Conservation (phyloP, 2,888 invertebrate species). For the Caenorhabditis doughertyi region DNA sequence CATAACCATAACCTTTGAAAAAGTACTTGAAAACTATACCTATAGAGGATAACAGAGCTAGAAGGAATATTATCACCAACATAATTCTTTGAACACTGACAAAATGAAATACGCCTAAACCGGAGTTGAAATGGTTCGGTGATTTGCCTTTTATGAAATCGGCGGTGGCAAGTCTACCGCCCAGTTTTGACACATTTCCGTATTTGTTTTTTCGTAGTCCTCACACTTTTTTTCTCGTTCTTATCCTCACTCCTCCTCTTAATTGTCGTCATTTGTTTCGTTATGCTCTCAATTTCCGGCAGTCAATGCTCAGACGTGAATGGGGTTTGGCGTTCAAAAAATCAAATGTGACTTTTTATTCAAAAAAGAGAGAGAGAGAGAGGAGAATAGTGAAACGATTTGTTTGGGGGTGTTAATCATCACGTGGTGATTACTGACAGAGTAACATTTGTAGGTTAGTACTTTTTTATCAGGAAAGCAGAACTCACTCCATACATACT, state of each 20-base stretch:
- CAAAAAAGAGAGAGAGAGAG: conserved; percentile 13
- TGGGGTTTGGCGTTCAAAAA: conserved; percentile 41
- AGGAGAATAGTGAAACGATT: conserved; percentile 8
- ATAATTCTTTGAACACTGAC: conserved; percentile 1
- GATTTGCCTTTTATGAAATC: conserved; percentile 50
- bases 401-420: conserved; percentile 50
- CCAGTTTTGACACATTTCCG: conserved; percentile 63
- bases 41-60: conserved; percentile 5
- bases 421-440: conserved; percentile 68
- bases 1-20: too few species aligned
- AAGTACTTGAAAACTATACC: too few species aligned
- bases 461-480: conserved; percentile 40
- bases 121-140: conserved; percentile 31
- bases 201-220: conserved; percentile 59
- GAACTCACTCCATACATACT: conserved; percentile 53
- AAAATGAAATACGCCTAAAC: conserved; percentile 25
- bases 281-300: conserved; percentile 41
- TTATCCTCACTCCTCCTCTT: background rate
- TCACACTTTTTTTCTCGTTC: background rate
- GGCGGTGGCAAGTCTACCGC: conserved; percentile 35
- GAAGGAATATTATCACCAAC: conserved; percentile 27
- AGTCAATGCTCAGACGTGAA: conserved; percentile 28
- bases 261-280: conserved; percentile 52
- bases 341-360: conserved; percentile 57
- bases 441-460: conserved; percentile 53